A percentile compares a stretch with the other conserved stretches of the same genome.
Conservation (phyloP, 2,888 invertebrate species). For the Chironomus tentans region DNA sequence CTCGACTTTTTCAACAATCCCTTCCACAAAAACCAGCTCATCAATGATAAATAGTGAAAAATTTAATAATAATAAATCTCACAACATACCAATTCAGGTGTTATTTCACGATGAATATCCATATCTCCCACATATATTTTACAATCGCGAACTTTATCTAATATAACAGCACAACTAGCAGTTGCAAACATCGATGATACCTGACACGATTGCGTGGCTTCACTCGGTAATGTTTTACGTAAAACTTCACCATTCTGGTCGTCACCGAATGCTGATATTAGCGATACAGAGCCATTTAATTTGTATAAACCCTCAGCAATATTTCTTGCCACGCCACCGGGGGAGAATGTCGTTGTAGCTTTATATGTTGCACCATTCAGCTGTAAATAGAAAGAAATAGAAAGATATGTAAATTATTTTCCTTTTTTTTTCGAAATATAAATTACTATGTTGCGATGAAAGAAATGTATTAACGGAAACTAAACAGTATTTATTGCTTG, state of each 20-base stretch:
- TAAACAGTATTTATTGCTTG: neutral
- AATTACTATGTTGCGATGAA: neutral
- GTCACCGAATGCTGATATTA: constrained; percentile 69
- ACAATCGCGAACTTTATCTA: constrained; percentile 69
- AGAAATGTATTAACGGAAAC: neutral
- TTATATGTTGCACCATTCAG: constrained; percentile 70
- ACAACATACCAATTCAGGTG: constrained; percentile 53
- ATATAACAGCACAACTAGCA: constrained; percentile 65
- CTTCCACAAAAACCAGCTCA: no score
- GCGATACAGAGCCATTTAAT: constrained; percentile 53
- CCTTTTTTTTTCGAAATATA: neutral
- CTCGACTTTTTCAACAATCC: no score
- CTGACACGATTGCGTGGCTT: constrained; percentile 36
- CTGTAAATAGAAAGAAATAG: constrained; percentile 44
- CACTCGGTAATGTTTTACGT: constrained; percentile 36
- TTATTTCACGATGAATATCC: constrained; percentile 64
- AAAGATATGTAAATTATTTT: neutral
- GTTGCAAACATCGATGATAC: constrained; percentile 42
- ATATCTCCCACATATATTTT: constrained; percentile 75
- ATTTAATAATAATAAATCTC: neutral
- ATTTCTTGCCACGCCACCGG: constrained; percentile 90
- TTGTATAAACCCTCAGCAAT: constrained; percentile 77
- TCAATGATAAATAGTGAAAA: neutral
- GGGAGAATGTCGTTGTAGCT: constrained; percentile 53
- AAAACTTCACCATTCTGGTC: constrained; percentile 50